Percentiles rank a stretch among this genome's conserved stretches.
phyloP scores from a whole-genome alignment of 35 echinoderm and acorn worm genomes.

The Amphiura filiformis region DNA sequence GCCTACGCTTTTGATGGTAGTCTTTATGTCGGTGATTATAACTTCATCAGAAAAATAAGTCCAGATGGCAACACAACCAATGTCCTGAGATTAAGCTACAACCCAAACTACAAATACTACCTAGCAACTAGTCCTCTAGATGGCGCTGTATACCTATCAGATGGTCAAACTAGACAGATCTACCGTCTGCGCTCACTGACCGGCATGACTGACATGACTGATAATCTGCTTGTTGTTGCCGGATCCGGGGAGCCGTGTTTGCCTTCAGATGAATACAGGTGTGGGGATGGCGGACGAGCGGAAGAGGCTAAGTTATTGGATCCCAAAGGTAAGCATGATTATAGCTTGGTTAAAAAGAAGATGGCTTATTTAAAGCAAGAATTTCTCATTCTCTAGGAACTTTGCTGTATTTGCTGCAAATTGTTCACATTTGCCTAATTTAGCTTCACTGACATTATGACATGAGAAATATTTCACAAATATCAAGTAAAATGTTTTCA shows the following conservation, averaged over 20 bases:
- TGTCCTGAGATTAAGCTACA: constrained; percentile 67
- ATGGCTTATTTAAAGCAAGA: not conserved
- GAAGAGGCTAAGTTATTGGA: constrained; percentile 71
- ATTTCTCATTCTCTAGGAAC: not conserved
- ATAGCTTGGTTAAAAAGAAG: not conserved
- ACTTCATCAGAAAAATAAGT: constrained; percentile 75
- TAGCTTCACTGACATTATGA: no score
- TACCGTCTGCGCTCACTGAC: constrained; percentile 38
- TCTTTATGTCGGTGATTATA: constrained; percentile 83
- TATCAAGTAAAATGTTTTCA: no score
- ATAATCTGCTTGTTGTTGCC: constrained; percentile 63
- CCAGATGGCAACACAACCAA: constrained; percentile 74
- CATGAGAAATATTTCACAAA: no score
- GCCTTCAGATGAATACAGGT: constrained; percentile 61
- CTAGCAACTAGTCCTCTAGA: constrained; percentile 69
- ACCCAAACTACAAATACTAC: constrained; percentile 90
- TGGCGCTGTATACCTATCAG: constrained; percentile 82
- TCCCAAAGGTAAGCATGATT: constrained; percentile 86
- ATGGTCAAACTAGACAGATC: constrained; percentile 72
- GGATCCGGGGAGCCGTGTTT: constrained; percentile 71
- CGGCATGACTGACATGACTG: constrained; percentile 39
- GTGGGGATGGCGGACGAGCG: constrained; percentile 85
- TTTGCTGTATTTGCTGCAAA: not conserved
- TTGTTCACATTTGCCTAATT: no score
- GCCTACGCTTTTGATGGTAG: constrained; percentile 65